A percentile compares a stretch with the other conserved stretches of the same genome.
Conservation (phyloP, 2,888 invertebrate genomes). For the Xestoiulus laeticollis region DNA sequence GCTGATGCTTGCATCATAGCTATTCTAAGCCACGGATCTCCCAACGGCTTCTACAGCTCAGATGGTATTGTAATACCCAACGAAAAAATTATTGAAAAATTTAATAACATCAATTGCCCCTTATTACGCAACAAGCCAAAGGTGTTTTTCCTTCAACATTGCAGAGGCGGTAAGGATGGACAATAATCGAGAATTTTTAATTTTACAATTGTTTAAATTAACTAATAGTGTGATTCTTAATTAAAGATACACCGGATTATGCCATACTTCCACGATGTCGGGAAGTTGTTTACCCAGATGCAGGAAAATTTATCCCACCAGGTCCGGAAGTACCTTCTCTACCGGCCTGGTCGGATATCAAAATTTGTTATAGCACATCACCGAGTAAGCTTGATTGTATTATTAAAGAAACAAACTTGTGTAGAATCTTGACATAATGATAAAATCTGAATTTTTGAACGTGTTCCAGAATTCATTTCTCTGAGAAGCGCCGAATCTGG, state of each 20-base stretch:
- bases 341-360: conserved; percentile 56
- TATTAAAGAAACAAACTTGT: too few relatives aligned
- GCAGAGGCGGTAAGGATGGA: conserved; percentile 56
- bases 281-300: not conserved
- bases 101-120: conserved; percentile 57
- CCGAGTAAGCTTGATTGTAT: conserved; percentile 53
- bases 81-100: conserved; percentile 55
- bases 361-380: conserved; percentile 55
- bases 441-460: not conserved
- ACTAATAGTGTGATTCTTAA: not conserved
- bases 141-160: conserved; percentile 58
- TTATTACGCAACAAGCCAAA: conserved; percentile 56
- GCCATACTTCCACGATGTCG: not conserved
- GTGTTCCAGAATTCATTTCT: conserved; percentile 54
- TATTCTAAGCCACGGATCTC: conserved; percentile 58
- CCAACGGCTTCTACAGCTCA: conserved; percentile 55
- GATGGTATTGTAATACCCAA: conserved; percentile 53
- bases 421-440: not conserved
- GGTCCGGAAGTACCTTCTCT: conserved; percentile 35
- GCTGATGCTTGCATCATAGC: conserved; percentile 53
- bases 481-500: conserved; percentile 54
- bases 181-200: not conserved
- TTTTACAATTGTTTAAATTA: not conserved
- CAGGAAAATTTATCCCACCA: not conserved
- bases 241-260: conserved; percentile 23